Base-by-base conservation (phyloP, 2,797 vertebrate genomes). In the Chelmon rostratus region DNA sequence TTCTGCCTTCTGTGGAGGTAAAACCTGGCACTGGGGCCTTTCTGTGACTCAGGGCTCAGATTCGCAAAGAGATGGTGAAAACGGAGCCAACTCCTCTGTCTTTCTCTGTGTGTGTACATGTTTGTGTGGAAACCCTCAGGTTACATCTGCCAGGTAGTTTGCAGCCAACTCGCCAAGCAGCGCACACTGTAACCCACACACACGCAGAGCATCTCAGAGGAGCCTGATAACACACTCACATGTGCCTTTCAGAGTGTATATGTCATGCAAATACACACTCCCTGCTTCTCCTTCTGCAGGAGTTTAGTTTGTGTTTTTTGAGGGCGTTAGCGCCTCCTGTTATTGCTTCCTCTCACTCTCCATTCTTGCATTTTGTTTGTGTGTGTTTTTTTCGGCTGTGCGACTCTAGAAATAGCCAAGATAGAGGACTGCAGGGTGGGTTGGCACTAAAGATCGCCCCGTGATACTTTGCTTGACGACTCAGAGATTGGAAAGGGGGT, bases 71-170 rank as follows among this genome's bases (percentile, higher is more conserved):
- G 69, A 77, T 69, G 85, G 76, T 87, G 79, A 87, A 87, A 85
- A 84, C 67, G 42, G 31, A 81, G 81, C 87, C 80, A 86, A 59
- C 46, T 70, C 59, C 79, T 82, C 61, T 82, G 66, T 68, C 54
- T 83, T 64, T 65, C 68, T 82, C 64, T 77, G 25, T 44, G 9
- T 80, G 68, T 78, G 69, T 74, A 8, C 73, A 23, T 71, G 82
- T 81, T 46, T 73, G 62, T 72, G 62, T 53, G 44, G 76, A 90
- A 86, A 86, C 83, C 90, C 81, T 79, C 65, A 79, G 82, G 91
- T 88, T 86, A 87, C 85, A 88, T 88, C 81, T 85, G 83, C 73
- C 82, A 78, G 82, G 86, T 68, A 68, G 73, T 76, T 76, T 75
- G 73, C 73, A 85, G 85, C 86, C 87, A 85, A 75, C 78, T 68